A percentile compares a stretch with the other conserved stretches of the same genome.
Conservation (phyloP, 2,797 vertebrate species). For the Sebastes flavidus region DNA sequence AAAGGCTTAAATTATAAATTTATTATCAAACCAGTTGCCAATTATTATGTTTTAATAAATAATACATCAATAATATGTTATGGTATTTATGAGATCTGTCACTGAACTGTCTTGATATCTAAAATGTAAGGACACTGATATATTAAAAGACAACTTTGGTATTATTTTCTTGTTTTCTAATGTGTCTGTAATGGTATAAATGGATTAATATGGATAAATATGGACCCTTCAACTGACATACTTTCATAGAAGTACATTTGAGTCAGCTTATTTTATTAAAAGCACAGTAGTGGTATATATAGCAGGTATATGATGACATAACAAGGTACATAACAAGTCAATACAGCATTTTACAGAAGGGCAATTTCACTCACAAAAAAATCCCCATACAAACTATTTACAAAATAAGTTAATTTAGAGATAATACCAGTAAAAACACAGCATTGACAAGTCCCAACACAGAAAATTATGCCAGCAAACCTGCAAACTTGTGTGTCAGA, state of each 20-base stretch:
- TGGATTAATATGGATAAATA: neutral
- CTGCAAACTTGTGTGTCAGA: neutral
- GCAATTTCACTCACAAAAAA: neutral
- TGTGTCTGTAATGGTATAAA: neutral
- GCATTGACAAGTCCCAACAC: neutral
- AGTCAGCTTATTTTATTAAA: neutral
- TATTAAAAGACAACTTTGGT: neutral
- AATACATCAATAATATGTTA: neutral
- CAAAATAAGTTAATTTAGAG: neutral
- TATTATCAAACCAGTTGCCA: neutral
- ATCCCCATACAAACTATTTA: fast-evolving
- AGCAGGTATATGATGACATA: neutral
- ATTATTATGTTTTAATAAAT: neutral
- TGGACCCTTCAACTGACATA: neutral
- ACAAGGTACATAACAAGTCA: neutral
- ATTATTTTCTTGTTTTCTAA: neutral
- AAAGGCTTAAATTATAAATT: neutral
- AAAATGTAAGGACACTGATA: neutral
- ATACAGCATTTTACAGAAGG: neutral
- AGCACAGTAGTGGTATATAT: neutral
- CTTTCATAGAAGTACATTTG: neutral
- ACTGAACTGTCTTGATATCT: neutral
- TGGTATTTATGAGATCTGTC: neutral
- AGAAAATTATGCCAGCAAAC: neutral
- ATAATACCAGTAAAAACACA: neutral